Evolutionary conservation across 2,797 vertebrate genomes (phyloP), one percentile per base, ranked within the genome.

Genomic region (Etheostoma nigrum): DNA sequence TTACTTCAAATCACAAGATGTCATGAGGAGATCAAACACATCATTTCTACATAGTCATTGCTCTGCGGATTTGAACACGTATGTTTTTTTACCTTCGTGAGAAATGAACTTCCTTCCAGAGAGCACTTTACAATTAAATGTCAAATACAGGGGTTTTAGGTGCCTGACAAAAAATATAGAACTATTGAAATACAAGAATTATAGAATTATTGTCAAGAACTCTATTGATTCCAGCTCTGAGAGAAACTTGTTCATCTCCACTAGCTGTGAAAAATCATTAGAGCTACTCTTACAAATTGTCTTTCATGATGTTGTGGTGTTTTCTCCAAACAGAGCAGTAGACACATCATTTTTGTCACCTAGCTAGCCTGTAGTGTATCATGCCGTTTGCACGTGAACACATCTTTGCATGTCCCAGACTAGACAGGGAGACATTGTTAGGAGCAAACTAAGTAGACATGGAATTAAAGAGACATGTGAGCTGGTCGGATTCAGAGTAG

Each of bases 371-470:
- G 1, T 49, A 25, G 58, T 30, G 19, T 44, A 62, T 62, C 13
- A 15, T 18, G 18, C 18, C 42, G 42, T 44, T 44, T 7, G 21
- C 73, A 66, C 19, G 33, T 44, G 18, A 60, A 52, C 40, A 71
- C 19, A 61, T 74, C 58, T 66, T 72, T 61, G 54, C 54, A 53
- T 30, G 68, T 19, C 70, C 42, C 59, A 21, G 40, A 25, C 23
- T 4, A 49, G 14, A 86, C 23, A 74, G 65, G 72, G 61, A n/a
- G 45, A 33, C 54, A 66, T 19, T 74, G 65, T 78, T 52, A n/a
- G 45, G 30, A 60, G 16, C 8, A 30, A 23, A 19, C 33, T 48
- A 49, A 54, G 36, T 40, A 40, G 36, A 40, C 36, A 40, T 40
- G 36, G 33, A 67, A 21, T 23, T 58, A 53, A 68, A 59, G 1